Evolutionary conservation across 2,797 vertebrate species (phyloP), one percentile per base, ranked within the genome.

Genomic region (Loriculus beryllinus): DNA sequence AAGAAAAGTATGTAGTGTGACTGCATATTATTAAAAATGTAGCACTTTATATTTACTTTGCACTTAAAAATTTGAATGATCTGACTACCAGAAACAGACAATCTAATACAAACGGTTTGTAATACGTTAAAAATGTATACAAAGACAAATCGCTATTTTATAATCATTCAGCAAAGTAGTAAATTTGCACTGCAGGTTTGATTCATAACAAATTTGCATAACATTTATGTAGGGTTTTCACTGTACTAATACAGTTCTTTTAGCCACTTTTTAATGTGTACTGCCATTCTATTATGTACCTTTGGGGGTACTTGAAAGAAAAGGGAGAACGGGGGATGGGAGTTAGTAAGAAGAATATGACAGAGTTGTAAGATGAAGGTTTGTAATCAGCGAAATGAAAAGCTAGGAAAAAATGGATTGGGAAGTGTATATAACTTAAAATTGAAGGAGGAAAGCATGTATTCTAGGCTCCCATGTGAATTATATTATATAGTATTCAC

Each of bases 201-300:
- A 96, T 96, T 97, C 94, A 90, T 95, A 96, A 96, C 93, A 97
- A 91, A 96, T 97, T 96, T 97, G 94, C 96, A 97, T 97, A 96
- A 95, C 96, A 96, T 95, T 97, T 95, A 95, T 88, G 87, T 95
- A 92, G 82, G 78, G 72, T 93, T 97, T 97, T 95, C 95, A 88
- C 90, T 94, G 92, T 96, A 92, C 83, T 86, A 65, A 88, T 95
- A 94, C 74, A 49, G 89, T 96, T 96, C 93, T 97, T 96, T 95
- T 80, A 93, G 79, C 83, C 57, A 91, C 77, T 95, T 96, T 97
- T 93, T 93, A 69, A 76, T 72, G 79, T 89, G 82, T 86, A 69
- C 62, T 52, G 82, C 93, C 78, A 47, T 85, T 95, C 82, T 48
- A 51, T 97, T 96, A 63, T 82, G 16, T 91, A 78, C 91, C 95